Evolutionary conservation across 92 coral and sea anemone genomes (phyloP).

Genomic region (Porites cylindrica): DNA sequence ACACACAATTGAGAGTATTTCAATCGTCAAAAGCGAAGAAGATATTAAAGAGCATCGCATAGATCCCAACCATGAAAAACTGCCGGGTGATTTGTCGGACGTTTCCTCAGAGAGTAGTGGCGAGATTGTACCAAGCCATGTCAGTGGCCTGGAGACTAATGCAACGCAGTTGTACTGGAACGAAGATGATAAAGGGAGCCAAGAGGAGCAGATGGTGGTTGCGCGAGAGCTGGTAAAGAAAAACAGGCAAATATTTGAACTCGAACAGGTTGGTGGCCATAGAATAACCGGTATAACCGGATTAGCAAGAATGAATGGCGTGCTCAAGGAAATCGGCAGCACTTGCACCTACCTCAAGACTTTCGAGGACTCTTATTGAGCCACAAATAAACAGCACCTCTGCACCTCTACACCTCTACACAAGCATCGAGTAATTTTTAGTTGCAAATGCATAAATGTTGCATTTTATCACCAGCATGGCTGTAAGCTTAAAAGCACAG

Average conservation of each 20-base stretch:
- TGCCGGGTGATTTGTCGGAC: not conserved
- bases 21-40: not conserved
- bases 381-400: not conserved
- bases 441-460: not conserved
- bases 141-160: not conserved
- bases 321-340: not conserved
- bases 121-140: not conserved
- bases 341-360: conserved; percentile 22
- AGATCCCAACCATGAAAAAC: not conserved
- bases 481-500: conserved; percentile 1
- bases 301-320: not conserved
- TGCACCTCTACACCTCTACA: not conserved
- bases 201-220: conserved; percentile 27
- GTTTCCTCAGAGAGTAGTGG: not conserved
- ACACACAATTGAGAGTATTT: conserved; percentile 33
- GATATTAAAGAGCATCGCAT: not conserved
- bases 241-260: conserved; percentile 69
- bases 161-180: not conserved
- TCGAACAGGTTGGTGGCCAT: conserved; percentile 82
- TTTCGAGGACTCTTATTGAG: not conserved
- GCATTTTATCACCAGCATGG: not conserved
- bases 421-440: not conserved
- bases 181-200: not conserved
- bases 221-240: conserved; percentile 76
- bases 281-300: not conserved